Evolutionary conservation across 1,140 invertebrate species (phyloP).

Genomic region (Lerema accius): DNA sequence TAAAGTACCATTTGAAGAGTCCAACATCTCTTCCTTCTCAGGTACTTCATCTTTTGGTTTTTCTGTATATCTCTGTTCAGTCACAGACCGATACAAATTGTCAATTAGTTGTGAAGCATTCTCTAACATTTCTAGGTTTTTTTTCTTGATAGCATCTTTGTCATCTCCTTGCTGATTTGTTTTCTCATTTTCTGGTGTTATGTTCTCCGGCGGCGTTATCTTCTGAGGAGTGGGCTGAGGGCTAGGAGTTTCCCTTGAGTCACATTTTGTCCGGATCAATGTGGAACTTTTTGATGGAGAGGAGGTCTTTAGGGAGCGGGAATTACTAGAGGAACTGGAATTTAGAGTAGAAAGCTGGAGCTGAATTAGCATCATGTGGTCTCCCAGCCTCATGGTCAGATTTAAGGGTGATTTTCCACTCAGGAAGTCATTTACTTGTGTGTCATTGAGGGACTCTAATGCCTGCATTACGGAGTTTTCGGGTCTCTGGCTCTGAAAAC

Average conservation of each 20-base stretch:
- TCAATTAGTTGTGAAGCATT: conserved; percentile 75
- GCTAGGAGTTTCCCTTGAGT: conserved; percentile 55
- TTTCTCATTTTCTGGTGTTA: conserved; percentile 48
- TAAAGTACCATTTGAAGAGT: conserved; percentile 61
- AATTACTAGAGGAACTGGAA: conserved; percentile 58
- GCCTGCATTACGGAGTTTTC: conserved; percentile 98
- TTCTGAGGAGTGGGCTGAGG: conserved; percentile 61
- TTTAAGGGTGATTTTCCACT: conserved; percentile 96
- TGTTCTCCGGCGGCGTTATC: conserved; percentile 41
- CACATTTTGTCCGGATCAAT: conserved; percentile 57
- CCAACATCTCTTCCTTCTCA: conserved; percentile 60
- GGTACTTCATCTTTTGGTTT: conserved; percentile 50
- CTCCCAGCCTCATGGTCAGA: conserved; percentile 95
- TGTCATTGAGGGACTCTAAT: conserved; percentile 95
- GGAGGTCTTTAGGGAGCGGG: conserved; percentile 66
- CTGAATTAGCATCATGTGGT: conserved; percentile 98
- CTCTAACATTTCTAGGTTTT: conserved; percentile 83
- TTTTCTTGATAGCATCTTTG: conserved; percentile 68
- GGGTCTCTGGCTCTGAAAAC: conserved; percentile 92
- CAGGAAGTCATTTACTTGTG: conserved; percentile 97
- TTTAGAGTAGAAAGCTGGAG: conserved; percentile 94
- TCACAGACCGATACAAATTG: conserved; percentile 70
- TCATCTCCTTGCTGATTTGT: conserved; percentile 50
- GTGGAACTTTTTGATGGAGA: conserved; percentile 60
- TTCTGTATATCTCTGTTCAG: conserved; percentile 72